Evolutionary conservation across 2,113 vertebrate genomes (phyloP).

Genomic region (Paedocypris sp.): DNA sequence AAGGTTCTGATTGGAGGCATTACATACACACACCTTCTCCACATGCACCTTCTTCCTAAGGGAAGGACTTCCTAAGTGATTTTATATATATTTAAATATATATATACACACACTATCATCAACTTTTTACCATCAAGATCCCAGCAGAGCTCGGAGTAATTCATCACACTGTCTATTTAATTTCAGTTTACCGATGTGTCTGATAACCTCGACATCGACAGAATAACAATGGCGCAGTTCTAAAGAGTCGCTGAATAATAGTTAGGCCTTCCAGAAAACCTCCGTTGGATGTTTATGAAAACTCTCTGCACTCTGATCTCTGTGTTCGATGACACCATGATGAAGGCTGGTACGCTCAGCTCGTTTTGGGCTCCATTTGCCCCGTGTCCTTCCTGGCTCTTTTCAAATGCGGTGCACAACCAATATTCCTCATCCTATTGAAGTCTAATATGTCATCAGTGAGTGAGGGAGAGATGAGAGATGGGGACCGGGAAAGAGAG

Average conservation of each 20-base stretch:
- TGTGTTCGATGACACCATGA: constrained; percentile 9
- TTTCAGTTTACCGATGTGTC: too few species aligned
- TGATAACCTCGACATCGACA: not conserved
- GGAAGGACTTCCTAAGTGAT: too few species aligned
- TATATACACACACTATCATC: too few species aligned
- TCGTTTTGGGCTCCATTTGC: not conserved
- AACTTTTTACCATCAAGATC: too few species aligned
- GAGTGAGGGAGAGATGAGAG: constrained; percentile 2
- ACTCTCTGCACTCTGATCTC: not conserved
- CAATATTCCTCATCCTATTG: not conserved
- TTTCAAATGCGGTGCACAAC: not conserved
- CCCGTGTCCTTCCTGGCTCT: not conserved
- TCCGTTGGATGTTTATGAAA: constrained; percentile 7
- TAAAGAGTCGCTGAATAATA: not conserved
- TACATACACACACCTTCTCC: too few species aligned
- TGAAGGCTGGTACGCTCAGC: not conserved
- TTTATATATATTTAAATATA: too few species aligned
- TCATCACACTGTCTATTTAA: too few species aligned
- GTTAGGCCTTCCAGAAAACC: not conserved
- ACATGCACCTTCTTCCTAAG: too few species aligned
- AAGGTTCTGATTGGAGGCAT: too few species aligned
- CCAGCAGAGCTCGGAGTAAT: too few species aligned
- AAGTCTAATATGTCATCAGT: constrained; percentile 12
- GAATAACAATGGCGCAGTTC: not conserved
- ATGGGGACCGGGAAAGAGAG: not conserved